A percentile compares a stretch with the other conserved stretches of the same genome.
Conservation (phyloP, 2,797 vertebrate species). For the Xerus rutilus region DNA sequence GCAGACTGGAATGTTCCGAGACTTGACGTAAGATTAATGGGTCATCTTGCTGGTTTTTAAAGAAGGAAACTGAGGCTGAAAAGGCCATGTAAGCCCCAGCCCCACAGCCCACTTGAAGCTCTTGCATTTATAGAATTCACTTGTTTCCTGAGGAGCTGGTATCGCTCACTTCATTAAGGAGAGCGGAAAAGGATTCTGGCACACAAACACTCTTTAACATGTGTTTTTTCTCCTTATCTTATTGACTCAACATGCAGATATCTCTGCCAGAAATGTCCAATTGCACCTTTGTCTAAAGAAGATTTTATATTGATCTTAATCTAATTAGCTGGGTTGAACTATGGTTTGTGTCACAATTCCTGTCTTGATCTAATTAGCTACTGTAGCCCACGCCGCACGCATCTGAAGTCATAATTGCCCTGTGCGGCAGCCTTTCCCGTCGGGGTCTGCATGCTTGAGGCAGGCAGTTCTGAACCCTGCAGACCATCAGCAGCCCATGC, state of each 20-base stretch:
- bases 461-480: neutral
- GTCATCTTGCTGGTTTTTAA: neutral
- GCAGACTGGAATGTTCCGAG: neutral
- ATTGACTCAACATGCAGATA: conserved; percentile 75
- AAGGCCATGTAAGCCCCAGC: accelerated
- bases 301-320: conserved; percentile 86
- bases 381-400: conserved; percentile 56
- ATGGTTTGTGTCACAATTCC: conserved; percentile 84
- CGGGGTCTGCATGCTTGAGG: neutral
- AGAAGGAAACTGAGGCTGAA: neutral
- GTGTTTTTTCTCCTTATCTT: conserved; percentile 82
- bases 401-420: conserved; percentile 38
- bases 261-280: conserved; percentile 83
- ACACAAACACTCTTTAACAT: conserved; percentile 62
- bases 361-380: conserved; percentile 87
- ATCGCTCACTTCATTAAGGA: conserved; percentile 81
- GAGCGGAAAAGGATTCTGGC: conserved; percentile 51
- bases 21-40: neutral
- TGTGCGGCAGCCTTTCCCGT: neutral
- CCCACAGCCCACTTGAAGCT: accelerated
- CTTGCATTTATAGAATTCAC: neutral
- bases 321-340: conserved; percentile 84
- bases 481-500: neutral
- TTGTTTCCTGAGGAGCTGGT: conserved; percentile 67
- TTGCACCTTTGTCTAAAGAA: conserved; percentile 83